Base-by-base conservation (phyloP, 2,888 invertebrate species). In the Papilio protenor region DNA sequence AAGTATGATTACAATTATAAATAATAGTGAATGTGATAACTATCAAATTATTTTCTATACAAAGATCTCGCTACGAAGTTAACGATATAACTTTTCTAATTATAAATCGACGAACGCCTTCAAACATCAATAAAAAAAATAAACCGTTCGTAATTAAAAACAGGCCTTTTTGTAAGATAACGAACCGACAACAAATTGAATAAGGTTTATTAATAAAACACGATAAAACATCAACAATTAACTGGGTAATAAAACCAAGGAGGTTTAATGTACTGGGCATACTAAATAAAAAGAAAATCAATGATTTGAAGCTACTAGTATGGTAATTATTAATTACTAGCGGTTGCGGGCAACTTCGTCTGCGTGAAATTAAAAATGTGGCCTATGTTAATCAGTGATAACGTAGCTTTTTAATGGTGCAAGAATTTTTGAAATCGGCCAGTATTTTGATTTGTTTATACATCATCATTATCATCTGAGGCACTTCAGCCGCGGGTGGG, bases 141-240 rank as follows among this genome's bases (percentile, higher is more conserved):
- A 40, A 52, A 52, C n/a, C 14, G 16, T 49, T 23, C 14, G 75
- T 59, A 75, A 70, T 75, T 70, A 55, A 75, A 75, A 75, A 21
- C 55, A 57, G 55, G 12, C 69, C 21, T 45, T 71, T 71, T 71
- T 59, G 57, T 76, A 18, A 21, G 59, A 21, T 66, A 66, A 71
- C 71, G 47, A 61, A 33, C 45, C 71, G 47, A 59, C 71, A 23
- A 27, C 57, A 71, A 61, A 61, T 59, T 55, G 55, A 49, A 47
- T 45, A 45, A 72, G 72, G 18, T 73, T 77, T 72, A 75, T 61
- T 66, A 77, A 72, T 72, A 73, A 66, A 73, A 21, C 55, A 77
- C 33, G 40, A 73, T 73, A 77, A 64, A 61, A 71, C 61, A 49
- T 72, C 61, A 21, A 52, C 71, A 61, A 76, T 76, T 71, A 76